Base-by-base conservation (phyloP, 64 coral and sea anemone genomes). In the Astreopora myriophthalma region DNA sequence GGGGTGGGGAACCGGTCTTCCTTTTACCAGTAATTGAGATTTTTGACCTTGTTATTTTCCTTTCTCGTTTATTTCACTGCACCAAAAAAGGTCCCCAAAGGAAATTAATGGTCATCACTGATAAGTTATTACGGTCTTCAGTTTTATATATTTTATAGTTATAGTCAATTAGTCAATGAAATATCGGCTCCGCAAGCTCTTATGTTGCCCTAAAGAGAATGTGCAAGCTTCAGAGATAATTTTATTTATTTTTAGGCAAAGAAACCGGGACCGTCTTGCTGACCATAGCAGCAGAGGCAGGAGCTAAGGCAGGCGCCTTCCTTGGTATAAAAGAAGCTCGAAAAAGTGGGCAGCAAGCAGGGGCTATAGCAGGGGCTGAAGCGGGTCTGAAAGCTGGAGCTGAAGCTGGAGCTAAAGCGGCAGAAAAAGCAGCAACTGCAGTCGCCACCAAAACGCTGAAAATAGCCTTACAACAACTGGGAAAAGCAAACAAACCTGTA, bases 211-310 rank as follows among this genome's bases (percentile, higher is more conserved):
- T 44, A 44, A 44, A 5, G 11, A 8, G 6, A 44, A 11, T 44
- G 6, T 5, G 40, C 40, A 44, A 44, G 11, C 40, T 10, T 25
- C n/a, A 67, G 1, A 6, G 11, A 25, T 20, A 32, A 17, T 29
- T 29, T 57, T 11, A 19, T 46, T 46, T 0, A 3, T 28, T 28
- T 32, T 9, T 27, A 79, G 75, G 0, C 2, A 83, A 83, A 14
- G 16, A 20, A 80, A 34, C 22, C 3, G 1, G 2, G 23, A 2
- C 44, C n/a, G 11, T 35, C 34, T 13, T 83, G 20, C 23, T 85
- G 7, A 92, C 51, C 27, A 42, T 92, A 64, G 90, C 90, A 23
- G 90, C 90, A 9, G 29, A 92, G 23, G 90, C 90, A 22, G 90
- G 90, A 8, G 90, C 90, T 12, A 82, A 76, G 58, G 90, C 90